Base-by-base conservation (phyloP, 2,113 vertebrate species). In the Anhinga anhinga region DNA sequence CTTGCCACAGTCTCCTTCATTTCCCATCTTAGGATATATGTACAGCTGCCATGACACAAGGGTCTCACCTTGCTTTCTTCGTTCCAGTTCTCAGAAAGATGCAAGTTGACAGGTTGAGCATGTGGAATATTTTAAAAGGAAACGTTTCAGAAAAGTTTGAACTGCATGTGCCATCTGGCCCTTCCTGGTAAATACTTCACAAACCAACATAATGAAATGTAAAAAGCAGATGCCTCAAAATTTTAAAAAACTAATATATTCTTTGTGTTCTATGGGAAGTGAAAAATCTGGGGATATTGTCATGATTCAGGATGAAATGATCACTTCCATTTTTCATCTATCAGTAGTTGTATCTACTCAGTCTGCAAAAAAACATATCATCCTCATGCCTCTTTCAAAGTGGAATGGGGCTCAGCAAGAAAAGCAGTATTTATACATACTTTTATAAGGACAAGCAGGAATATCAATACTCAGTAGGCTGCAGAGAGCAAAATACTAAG, bases 111-210 rank as follows among this genome's bases (percentile, higher is more conserved):
- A 84, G 29, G 23, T 71, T 76, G 69, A 66, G 15, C 4, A 19
- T 47, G 17, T 42, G 9, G 13, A 36, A 4, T 38, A 53, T 70
- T 93, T 84, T 25, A 40, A 67, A 79, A 65, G n/a, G 23, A 70
- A 86, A 42, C 13, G 1, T 74, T 86, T 70, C 34, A 74, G 34
- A 59, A 61, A 73, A 18, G 1, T 50, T 81, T 84, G 29, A 94
- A 61, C 10, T 27, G 14, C 8, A 13, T 49, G 18, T 44, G 12
- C 15, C 14, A 27, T 27, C 14, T 1, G 2, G 2, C 6, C 4
- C 27, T 77, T 73, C 32, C n/a, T 63, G 45, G 32, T 67, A 84
- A 90, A 12, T 77, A 58, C 45, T 86, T 65, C 10, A 72, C 10
- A 65, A 63, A 32, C 1, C 5, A 56, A 4, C 9, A 25, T 40